Percentiles rank a stretch among this genome's conserved stretches.
phyloP scores from a whole-genome alignment of 2,888 invertebrate genomes.

The Panzeria rudis region DNA sequence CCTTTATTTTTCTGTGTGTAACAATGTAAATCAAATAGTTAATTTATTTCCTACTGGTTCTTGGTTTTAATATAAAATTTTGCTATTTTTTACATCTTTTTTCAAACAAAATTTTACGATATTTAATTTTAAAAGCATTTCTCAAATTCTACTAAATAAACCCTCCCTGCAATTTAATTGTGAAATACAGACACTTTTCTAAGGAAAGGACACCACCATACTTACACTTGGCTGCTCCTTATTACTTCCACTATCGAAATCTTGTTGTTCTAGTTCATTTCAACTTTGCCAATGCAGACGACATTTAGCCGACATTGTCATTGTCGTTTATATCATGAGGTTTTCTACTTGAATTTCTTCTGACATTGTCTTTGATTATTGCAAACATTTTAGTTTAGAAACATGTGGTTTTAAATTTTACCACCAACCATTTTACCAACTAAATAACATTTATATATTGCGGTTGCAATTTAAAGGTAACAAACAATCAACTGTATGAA shows the following conservation, averaged over 20 bases:
- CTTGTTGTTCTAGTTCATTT: slow-evolving; percentile 16
- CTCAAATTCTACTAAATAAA: not conserved
- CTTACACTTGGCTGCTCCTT: not conserved
- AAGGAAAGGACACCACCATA: not conserved
- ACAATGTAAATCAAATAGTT: too few relatives aligned
- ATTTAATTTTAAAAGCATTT: not conserved
- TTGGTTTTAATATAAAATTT: too few relatives aligned
- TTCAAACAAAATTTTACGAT: not conserved
- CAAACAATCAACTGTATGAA: slow-evolving; percentile 27
- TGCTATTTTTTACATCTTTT: not conserved
- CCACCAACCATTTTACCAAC: slow-evolving; percentile 20
- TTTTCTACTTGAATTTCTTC: slow-evolving; percentile 44
- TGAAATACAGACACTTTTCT: not conserved
- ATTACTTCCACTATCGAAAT: not conserved
- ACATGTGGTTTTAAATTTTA: slow-evolving; percentile 52
- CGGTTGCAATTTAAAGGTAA: slow-evolving; percentile 55
- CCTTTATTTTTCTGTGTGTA: too few relatives aligned
- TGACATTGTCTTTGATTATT: slow-evolving; percentile 59
- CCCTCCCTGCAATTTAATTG: not conserved
- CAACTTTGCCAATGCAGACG: slow-evolving; percentile 34
- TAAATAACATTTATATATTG: slow-evolving; percentile 66
- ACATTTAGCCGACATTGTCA: slow-evolving; percentile 28
- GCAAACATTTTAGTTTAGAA: slow-evolving; percentile 58
- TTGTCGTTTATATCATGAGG: slow-evolving; percentile 38
- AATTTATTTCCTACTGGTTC: too few relatives aligned